A percentile compares a stretch with the other conserved stretches of the same genome.
Conservation (phyloP, 2,797 vertebrate species). For the Rhinophrynus dorsalis region DNA sequence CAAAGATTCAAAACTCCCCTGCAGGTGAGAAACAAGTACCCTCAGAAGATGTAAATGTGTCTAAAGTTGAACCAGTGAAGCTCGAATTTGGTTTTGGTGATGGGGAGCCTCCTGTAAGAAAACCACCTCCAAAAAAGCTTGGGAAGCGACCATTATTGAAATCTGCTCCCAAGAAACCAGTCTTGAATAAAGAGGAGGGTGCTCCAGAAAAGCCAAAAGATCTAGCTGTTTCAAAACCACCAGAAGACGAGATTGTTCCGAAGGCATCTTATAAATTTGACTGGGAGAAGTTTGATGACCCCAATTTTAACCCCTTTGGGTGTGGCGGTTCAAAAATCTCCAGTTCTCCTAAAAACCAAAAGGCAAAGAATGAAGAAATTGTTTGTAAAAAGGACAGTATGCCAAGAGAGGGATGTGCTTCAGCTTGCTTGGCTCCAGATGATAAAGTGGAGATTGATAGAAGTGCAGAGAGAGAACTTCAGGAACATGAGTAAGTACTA, state of each 20-base stretch:
- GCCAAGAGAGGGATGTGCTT: not conserved
- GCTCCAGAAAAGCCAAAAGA: constrained; percentile 10
- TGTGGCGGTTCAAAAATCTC: constrained; percentile 59
- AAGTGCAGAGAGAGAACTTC: not conserved
- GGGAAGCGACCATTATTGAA: constrained; percentile 69
- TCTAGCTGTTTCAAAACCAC: constrained; percentile 10
- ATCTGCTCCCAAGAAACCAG: constrained; percentile 58
- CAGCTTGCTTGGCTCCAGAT: not conserved
- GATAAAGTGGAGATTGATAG: not conserved
- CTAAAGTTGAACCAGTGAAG: constrained; percentile 61
- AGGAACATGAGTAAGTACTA: not conserved
- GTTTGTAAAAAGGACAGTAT: constrained; percentile 23
- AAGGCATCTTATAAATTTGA: constrained; percentile 69
- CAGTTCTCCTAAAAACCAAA: constrained; percentile 57
- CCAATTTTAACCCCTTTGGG: constrained; percentile 75
- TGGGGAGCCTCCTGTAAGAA: constrained; percentile 55
- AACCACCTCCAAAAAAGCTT: constrained; percentile 70
- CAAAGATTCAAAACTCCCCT: constrained; percentile 64
- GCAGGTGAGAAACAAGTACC: not conserved
- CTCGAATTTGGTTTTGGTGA: constrained; percentile 82
- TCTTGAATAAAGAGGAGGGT: constrained; percentile 33
- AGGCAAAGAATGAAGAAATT: not conserved
- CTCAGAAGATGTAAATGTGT: constrained; percentile 7
- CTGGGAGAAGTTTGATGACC: constrained; percentile 75
- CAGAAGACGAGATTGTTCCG: constrained; percentile 50